Conservation (phyloP, 2,113 vertebrate species). For the Cebus imitator region DNA sequence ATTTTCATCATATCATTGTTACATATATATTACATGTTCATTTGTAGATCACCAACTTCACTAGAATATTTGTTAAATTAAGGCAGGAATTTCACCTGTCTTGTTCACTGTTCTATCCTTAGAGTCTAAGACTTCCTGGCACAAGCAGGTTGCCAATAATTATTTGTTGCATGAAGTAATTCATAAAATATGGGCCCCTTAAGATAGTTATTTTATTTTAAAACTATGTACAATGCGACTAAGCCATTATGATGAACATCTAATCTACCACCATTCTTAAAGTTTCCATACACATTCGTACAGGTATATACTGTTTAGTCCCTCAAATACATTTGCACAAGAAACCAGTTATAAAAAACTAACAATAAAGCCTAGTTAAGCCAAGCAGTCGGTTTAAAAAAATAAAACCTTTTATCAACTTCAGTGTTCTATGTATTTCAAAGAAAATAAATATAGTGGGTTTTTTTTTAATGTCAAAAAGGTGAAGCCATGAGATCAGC, state of each 20-base stretch:
- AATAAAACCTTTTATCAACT: neutral
- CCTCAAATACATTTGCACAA: neutral
- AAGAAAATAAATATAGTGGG: neutral
- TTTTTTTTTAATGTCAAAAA: neutral
- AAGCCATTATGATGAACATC: neutral
- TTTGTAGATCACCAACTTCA: neutral
- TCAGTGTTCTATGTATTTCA: neutral
- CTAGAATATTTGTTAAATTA: neutral
- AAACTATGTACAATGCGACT: neutral
- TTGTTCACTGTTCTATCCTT: neutral
- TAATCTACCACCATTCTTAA: neutral
- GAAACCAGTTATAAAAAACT: neutral
- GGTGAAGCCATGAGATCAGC: neutral
- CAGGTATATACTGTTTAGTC: neutral
- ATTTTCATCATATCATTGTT: neutral
- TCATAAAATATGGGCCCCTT: neutral
- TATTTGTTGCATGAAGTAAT: neutral
- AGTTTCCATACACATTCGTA: neutral
- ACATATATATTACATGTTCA: neutral
- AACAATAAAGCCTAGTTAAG: neutral
- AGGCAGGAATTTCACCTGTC: neutral
- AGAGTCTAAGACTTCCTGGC: neutral
- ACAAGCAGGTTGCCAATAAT: neutral
- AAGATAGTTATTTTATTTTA: constrained; percentile 17
- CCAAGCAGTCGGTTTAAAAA: neutral